Conservation (phyloP, 2,113 vertebrate species). For the Chlorodrepanis virens region DNA sequence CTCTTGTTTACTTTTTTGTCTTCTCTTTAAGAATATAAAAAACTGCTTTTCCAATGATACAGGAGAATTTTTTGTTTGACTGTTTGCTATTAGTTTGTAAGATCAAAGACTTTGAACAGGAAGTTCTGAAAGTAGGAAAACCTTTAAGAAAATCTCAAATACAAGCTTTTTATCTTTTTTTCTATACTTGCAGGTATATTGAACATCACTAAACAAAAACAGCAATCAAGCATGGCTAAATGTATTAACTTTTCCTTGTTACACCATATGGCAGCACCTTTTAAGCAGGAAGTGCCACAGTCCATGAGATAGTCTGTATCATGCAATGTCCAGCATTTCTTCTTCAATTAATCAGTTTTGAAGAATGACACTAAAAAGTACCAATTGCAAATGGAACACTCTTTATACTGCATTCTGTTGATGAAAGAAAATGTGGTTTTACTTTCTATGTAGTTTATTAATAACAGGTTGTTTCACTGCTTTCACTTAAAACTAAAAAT, state of each 20-base stretch:
- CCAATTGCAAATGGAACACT: neutral
- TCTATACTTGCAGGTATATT: accelerated
- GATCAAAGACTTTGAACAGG: neutral
- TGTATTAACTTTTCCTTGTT: neutral
- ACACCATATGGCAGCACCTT: neutral
- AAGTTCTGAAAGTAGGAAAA: neutral
- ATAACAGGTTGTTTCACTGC: neutral
- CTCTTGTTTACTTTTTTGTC: neutral
- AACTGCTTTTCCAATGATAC: neutral
- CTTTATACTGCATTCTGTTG: neutral
- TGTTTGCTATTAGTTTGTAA: neutral
- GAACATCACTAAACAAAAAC: neutral
- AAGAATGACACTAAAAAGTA: neutral
- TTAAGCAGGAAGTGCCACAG: neutral
- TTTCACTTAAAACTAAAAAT: neutral
- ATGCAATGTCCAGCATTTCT: neutral
- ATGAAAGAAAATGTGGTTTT: neutral
- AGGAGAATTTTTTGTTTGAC: neutral
- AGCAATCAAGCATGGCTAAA: neutral
- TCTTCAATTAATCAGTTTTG: neutral
- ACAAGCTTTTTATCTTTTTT: neutral
- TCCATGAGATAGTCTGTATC: neutral
- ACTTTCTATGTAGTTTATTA: neutral
- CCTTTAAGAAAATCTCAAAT: neutral
- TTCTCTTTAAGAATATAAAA: neutral